Evolutionary conservation across 2,888 invertebrate genomes (phyloP).

Genomic region (Atethmia centrago): DNA sequence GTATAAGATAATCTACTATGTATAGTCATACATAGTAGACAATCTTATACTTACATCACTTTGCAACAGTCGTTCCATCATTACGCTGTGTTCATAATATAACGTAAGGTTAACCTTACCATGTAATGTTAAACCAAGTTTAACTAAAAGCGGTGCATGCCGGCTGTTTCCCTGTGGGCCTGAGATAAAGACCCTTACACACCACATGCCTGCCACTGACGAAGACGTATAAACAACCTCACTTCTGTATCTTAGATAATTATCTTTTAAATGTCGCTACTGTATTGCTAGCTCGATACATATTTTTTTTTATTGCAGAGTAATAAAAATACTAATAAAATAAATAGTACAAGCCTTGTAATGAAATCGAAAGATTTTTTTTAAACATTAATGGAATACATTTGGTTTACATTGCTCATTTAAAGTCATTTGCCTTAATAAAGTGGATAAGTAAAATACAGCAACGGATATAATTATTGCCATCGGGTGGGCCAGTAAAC

Average conservation of each 20-base stretch:
- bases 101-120: constrained; percentile 1
- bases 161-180: constrained; percentile 43
- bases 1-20: too few species aligned
- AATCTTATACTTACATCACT: not conserved
- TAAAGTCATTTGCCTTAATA: not conserved
- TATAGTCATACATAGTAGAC: too few species aligned
- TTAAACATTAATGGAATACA: not conserved
- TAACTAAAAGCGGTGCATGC: constrained; percentile 53
- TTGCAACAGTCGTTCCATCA: not conserved
- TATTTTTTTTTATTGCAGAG: constrained; percentile 48
- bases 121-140: constrained; percentile 49
- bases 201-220: constrained; percentile 72
- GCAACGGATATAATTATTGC: not conserved
- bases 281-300: constrained; percentile 27
- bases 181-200: constrained; percentile 72
- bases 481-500: not conserved
- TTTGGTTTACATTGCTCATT: not conserved
- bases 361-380: not conserved
- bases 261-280: constrained; percentile 65
- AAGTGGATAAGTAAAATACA: not conserved
- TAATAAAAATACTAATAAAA: constrained; percentile 47
- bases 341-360: constrained; percentile 13
- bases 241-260: constrained; percentile 65
- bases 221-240: constrained; percentile 67
- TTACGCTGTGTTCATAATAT: not conserved